Evolutionary conservation across 2,888 invertebrate genomes (phyloP), one percentile per base, ranked within the genome.

Genomic region (Thera britannica): DNA sequence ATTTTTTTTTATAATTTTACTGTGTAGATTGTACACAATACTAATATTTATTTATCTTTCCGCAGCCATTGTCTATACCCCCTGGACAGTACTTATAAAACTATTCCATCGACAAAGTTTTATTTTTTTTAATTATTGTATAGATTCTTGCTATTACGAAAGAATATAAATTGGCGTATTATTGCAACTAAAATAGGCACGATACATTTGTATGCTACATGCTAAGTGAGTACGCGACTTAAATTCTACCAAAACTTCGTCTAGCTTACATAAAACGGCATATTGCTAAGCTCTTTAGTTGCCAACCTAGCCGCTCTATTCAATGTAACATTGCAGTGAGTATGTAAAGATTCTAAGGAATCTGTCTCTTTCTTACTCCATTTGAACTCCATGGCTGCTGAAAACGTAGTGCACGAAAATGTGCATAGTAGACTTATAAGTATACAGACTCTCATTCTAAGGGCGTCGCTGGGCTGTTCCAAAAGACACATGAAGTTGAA

Each of bases 361-460:
- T 95, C 95, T 70, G 93, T 94, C 67, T 96, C 90, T 58, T 90
- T 91, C 74, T 94, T 94, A 73, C 91, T 95, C 96, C 96, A 96
- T 60, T 95, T 94, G 1, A 87, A 86, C 70, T 95, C 90, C 92
- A 94, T 92, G 0, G 90, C 92, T 2, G 85, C 86, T 2, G 92
- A 95, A 65, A 97, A 92, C 0, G 95, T 95, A 11, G 95, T 95
- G 74, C 95, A 94, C 58, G 96, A 96, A 78, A 95, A 95, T 60
- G 96, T 95, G 38, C 96, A 96, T 65, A 97, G 85, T 38, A 96
- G 90, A 75, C 96, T 94, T 23, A 97, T 90, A n/a, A 97, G 92
- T 75, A 96, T 95, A 79, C 97, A 97, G 8, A 96, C 94, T 79
- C 97, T 94, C 78, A 95, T 95, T 75, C 94, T 92, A 6, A 96